phyloP scores from a whole-genome alignment of 2,888 invertebrate species.

The Xestia c-nigrum region DNA sequence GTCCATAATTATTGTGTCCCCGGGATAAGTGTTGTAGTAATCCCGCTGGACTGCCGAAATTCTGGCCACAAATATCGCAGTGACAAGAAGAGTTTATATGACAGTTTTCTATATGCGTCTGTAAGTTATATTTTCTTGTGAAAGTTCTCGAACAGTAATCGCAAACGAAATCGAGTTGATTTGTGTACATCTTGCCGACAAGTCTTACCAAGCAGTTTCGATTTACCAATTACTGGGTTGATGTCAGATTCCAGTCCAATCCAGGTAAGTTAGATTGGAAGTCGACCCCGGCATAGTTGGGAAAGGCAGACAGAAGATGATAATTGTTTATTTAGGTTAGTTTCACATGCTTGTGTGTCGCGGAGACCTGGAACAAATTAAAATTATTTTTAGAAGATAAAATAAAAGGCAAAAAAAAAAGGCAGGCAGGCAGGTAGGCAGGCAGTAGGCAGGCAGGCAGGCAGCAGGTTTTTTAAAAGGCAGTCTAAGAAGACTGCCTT shows the following conservation, averaged over 20 bases:
- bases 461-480: no score
- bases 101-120: constrained; percentile 83
- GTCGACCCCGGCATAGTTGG: neutral
- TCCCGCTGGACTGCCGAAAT: constrained; percentile 78
- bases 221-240: neutral
- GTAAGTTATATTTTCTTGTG: constrained; percentile 83
- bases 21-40: constrained; percentile 76
- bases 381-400: neutral
- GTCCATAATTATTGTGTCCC: constrained; percentile 79
- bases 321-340: neutral
- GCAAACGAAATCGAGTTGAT: constrained; percentile 75
- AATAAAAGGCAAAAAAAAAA: no score
- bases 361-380: constrained; percentile 16
- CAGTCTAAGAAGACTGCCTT: no score
- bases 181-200: constrained; percentile 64
- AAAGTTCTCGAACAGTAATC: constrained; percentile 82
- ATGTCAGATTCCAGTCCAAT: neutral
- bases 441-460: no score
- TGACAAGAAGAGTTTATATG: constrained; percentile 77
- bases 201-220: neutral
- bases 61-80: constrained; percentile 80
- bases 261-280: neutral
- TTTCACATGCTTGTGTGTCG: neutral
- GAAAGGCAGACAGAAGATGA: no score
- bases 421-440: no score